Conservation (phyloP, 2,888 invertebrate genomes). For the Tetheella fluctuosa region DNA sequence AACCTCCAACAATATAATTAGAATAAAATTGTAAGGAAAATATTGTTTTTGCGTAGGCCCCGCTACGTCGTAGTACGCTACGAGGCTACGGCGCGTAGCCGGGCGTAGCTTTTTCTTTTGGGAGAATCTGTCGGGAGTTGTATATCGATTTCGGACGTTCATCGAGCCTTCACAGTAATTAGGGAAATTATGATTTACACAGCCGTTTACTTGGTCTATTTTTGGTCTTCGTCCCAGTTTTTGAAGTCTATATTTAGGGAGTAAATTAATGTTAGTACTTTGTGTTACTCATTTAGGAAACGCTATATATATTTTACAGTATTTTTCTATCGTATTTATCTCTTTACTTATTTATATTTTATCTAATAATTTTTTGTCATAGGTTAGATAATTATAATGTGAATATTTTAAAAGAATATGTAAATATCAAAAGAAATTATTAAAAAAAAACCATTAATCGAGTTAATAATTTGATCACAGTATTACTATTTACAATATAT, state of each 20-base stretch:
- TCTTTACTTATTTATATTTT: background rate
- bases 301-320: constrained; percentile 8
- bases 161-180: constrained; percentile 22
- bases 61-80: constrained; percentile 61
- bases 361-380: too few species aligned
- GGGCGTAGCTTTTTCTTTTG: constrained; percentile 18
- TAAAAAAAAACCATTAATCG: too few species aligned
- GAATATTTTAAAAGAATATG: too few species aligned
- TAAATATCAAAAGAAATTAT: too few species aligned
- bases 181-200: constrained; percentile 12
- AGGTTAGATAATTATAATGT: too few species aligned
- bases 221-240: background rate
- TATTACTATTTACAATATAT: too few species aligned
- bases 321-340: background rate
- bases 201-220: background rate
- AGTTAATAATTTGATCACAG: too few species aligned
- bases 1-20: constrained; percentile 18
- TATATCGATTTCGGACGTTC: constrained; percentile 28
- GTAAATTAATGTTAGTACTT: background rate
- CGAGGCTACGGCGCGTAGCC: constrained; percentile 32
- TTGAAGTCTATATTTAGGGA: constrained; percentile 5
- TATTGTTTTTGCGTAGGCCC: constrained; percentile 51
- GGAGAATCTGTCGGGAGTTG: constrained; percentile 28
- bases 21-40: constrained; percentile 26
- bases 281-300: background rate